Evolutionary conservation across 2,113 vertebrate species (phyloP).

Genomic region (Isurus oxyrinchus): DNA sequence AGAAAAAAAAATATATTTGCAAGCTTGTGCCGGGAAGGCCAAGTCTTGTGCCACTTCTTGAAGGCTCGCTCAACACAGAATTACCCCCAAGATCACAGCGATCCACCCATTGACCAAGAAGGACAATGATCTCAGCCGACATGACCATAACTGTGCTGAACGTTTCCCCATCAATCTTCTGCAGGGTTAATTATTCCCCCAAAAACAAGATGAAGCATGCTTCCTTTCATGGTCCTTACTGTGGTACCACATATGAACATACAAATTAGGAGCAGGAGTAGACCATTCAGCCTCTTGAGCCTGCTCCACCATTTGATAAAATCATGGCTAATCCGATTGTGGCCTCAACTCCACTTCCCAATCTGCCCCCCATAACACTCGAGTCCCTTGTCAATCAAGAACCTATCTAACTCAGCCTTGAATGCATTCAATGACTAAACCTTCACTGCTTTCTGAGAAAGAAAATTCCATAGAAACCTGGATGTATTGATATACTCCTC

Average conservation of each 20-base stretch:
- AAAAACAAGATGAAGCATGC: background rate
- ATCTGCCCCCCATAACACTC: too few species aligned
- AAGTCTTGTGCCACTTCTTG: background rate
- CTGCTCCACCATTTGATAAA: too few species aligned
- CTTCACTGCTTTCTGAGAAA: background rate
- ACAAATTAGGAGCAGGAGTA: too few species aligned
- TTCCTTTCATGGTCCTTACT: background rate
- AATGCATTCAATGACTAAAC: too few species aligned
- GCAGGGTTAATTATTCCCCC: background rate
- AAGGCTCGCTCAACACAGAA: background rate
- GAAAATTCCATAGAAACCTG: background rate
- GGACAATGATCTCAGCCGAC: background rate
- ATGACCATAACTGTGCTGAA: background rate
- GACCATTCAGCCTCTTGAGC: too few species aligned
- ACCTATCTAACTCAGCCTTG: too few species aligned
- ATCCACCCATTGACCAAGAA: background rate
- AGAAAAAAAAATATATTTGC: background rate
- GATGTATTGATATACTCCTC: background rate
- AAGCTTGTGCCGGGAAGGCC: background rate
- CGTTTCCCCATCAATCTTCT: background rate
- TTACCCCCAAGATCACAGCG: background rate
- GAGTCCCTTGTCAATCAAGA: too few species aligned
- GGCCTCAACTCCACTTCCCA: too few species aligned
- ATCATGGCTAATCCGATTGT: too few species aligned
- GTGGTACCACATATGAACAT: background rate